Percentiles rank a stretch among this genome's conserved stretches.
These are phyloP conservation scores for Pelodytes ibericus DNA, from an alignment of 2,797 vertebrate genomes.

Conservation along the genomic window DNA sequence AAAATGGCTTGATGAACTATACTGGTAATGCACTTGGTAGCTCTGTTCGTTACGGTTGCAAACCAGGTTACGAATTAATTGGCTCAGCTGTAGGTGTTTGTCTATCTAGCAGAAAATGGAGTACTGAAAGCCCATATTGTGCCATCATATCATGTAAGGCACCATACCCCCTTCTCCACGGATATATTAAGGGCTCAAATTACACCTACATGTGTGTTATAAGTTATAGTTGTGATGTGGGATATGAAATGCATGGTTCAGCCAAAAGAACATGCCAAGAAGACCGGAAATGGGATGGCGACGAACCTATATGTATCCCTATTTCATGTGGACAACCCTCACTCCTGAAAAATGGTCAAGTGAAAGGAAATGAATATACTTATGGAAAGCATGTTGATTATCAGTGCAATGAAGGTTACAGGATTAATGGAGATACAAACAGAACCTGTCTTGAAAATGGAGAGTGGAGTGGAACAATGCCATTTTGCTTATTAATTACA, in stretches of 20 bases:
- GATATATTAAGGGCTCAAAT: constrained; percentile 72
- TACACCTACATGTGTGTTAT: constrained; percentile 76
- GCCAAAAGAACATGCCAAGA: constrained; percentile 78
- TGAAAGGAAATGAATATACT: constrained; percentile 77
- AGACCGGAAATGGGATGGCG: constrained; percentile 81
- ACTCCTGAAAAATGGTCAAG: constrained; percentile 70
- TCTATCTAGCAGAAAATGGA: constrained; percentile 84
- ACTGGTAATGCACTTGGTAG: constrained; percentile 81
- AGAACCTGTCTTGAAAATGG: constrained; percentile 85
- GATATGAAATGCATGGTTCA: constrained; percentile 82
- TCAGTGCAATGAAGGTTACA: constrained; percentile 81
- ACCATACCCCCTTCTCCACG: constrained; percentile 76
- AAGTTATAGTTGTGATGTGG: constrained; percentile 80
- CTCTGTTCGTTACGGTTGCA: constrained; percentile 79
- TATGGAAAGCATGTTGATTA: constrained; percentile 79
- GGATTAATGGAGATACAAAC: constrained; percentile 76
- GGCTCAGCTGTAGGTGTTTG: constrained; percentile 84
- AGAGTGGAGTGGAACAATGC: constrained; percentile 83
- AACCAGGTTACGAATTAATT: constrained; percentile 80
- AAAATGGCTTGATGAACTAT: constrained; percentile 82
- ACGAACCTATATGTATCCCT: constrained; percentile 81
- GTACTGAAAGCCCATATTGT: constrained; percentile 77
- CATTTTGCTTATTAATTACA: constrained; percentile 73
- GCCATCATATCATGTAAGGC: constrained; percentile 73
- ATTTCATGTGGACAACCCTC: constrained; percentile 82